A percentile compares a stretch with the other conserved stretches of the same genome.
These are phyloP conservation scores for Cyclura pinguis DNA, from an alignment of 2,797 vertebrate species.

Conservation along the genomic window DNA sequence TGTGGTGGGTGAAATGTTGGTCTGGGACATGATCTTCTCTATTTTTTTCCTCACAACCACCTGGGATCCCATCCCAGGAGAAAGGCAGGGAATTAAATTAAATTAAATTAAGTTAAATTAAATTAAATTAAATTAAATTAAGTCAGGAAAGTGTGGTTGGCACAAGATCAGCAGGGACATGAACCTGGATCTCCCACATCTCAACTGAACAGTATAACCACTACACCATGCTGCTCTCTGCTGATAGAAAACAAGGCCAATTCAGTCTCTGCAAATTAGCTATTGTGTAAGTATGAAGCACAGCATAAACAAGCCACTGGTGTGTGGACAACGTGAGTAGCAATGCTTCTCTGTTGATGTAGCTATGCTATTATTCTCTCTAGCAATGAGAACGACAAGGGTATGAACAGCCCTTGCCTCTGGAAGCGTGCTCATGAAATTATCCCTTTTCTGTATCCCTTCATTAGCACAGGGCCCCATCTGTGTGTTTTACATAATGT, in stretches of 20 bases:
- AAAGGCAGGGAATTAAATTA: neutral
- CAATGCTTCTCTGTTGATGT: neutral
- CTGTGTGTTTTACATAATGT: neutral
- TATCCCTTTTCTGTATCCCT: neutral
- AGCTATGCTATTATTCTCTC: neutral
- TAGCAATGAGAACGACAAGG: neutral
- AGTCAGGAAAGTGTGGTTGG: neutral
- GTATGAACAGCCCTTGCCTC: neutral
- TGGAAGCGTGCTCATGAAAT: neutral
- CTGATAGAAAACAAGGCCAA: neutral
- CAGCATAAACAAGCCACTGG: neutral
- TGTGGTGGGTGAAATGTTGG: too few relatives aligned
- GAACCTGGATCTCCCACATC: neutral
- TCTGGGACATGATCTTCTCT: too few relatives aligned
- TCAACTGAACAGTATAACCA: neutral
- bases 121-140: neutral
- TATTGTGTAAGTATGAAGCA: neutral
- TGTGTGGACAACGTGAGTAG: neutral
- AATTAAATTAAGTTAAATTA: neutral
- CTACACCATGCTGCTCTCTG: neutral
- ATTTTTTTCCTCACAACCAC: too few relatives aligned
- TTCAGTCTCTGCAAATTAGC: neutral
- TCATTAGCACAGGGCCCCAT: neutral
- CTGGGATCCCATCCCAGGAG: neutral
- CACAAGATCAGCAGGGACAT: neutral